A percentile compares a stretch with the other conserved stretches of the same genome.
phyloP scores from a whole-genome alignment of 2,888 invertebrate genomes.

The Furcula furcula region DNA sequence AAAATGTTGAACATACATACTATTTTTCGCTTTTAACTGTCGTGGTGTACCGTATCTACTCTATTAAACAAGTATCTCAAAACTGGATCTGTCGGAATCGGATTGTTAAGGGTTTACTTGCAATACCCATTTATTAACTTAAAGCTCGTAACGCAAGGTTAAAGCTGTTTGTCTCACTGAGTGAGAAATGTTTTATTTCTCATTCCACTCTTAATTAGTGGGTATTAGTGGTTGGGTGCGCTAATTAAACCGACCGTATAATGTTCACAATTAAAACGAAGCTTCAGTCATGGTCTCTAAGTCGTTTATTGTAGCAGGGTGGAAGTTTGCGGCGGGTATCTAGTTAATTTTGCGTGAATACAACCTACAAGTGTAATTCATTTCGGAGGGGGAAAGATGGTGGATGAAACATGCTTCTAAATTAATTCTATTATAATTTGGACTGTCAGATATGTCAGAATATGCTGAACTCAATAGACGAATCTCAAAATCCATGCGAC shows the following conservation, averaged over 20 bases:
- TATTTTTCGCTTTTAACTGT: too few relatives aligned
- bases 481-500: too few relatives aligned
- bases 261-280: constrained; percentile 42
- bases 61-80: too few relatives aligned
- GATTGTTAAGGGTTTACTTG: too few relatives aligned
- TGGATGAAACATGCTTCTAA: too few relatives aligned
- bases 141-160: not conserved
- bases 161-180: constrained; percentile 20
- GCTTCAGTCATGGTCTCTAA: constrained; percentile 20
- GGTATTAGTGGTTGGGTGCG: constrained; percentile 32
- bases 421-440: too few relatives aligned
- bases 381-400: constrained; percentile 1
- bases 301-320: constrained; percentile 30
- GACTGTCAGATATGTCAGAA: too few relatives aligned
- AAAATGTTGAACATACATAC: too few relatives aligned
- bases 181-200: constrained; percentile 24
- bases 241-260: constrained; percentile 40
- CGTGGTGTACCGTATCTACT: too few relatives aligned
- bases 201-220: constrained; percentile 33
- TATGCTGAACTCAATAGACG: too few relatives aligned
- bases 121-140: not conserved
- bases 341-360: constrained; percentile 8
- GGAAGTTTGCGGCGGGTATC: constrained; percentile 10
- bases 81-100: too few relatives aligned
- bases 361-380: constrained; percentile 6